Percentiles rank a stretch among this genome's conserved stretches.
These are phyloP conservation scores for Pitta sordida DNA, from an alignment of 2,113 vertebrate species.

Conservation along the genomic window DNA sequence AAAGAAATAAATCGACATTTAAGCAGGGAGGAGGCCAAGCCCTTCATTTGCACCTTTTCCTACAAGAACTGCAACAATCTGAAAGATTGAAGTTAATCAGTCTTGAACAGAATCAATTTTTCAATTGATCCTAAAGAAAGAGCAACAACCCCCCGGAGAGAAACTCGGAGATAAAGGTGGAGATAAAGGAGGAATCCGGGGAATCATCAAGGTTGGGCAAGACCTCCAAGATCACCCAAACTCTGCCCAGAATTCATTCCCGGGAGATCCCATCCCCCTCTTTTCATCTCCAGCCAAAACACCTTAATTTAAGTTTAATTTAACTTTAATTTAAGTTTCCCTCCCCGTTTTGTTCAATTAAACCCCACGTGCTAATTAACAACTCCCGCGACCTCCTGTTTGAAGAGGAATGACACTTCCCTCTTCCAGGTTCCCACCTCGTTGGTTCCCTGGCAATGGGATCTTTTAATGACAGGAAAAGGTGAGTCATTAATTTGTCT, in stretches of 20 bases:
- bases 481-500: not conserved
- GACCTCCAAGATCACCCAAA: not conserved
- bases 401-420: conserved; percentile 35
- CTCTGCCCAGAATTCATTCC: not conserved
- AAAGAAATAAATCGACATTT: no score
- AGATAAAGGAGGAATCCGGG: not conserved
- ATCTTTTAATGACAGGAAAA: conserved; percentile 54
- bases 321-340: no score
- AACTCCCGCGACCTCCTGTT: conserved; percentile 54
- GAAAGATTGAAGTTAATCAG: no score
- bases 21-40: not conserved
- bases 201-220: not conserved
- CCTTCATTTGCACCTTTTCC: not conserved
- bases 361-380: conserved; percentile 63
- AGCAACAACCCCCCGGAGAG: not conserved
- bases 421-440: conserved; percentile 45
- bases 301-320: conserved; percentile 59
- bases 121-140: not conserved
- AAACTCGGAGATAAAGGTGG: not conserved
- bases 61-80: not conserved
- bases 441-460: conserved; percentile 49
- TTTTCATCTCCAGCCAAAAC: conserved; percentile 31
- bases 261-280: not conserved
- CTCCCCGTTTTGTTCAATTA: conserved; percentile 2
- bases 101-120: no score